Conservation (phyloP, 2,797 vertebrate species). For the Threskiornis aethiopicus region DNA sequence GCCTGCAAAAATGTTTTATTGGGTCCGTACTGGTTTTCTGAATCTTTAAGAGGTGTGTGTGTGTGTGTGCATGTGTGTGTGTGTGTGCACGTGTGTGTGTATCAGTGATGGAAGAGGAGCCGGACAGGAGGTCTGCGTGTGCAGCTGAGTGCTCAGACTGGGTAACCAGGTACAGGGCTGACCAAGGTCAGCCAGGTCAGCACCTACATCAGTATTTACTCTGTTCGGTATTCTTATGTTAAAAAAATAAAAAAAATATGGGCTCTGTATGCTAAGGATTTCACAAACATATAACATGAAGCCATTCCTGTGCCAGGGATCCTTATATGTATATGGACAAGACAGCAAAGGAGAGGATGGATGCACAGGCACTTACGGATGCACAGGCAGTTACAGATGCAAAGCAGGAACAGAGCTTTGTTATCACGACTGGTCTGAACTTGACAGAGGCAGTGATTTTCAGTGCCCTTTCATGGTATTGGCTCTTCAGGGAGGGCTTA, state of each 20-base stretch:
- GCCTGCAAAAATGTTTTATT: background rate
- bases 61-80: too few relatives aligned
- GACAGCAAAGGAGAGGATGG: background rate
- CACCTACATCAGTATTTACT: background rate
- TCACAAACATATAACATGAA: background rate
- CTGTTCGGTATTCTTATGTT: background rate
- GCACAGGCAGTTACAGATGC: background rate
- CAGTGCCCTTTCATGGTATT: slow-evolving; percentile 32
- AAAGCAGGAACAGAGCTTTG: background rate
- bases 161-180: background rate
- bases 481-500: background rate
- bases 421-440: background rate
- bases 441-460: background rate
- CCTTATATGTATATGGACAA: background rate
- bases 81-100: too few relatives aligned
- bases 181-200: background rate
- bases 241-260: background rate
- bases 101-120: background rate
- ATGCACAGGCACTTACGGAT: background rate
- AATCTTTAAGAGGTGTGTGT: background rate
- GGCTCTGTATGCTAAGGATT: background rate
- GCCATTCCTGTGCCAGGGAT: background rate
- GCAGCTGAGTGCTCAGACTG: background rate
- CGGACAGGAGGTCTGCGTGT: background rate
- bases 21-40: background rate